Evolutionary conservation across 2,113 vertebrate genomes (phyloP).

Genomic region (Uria lomvia): DNA sequence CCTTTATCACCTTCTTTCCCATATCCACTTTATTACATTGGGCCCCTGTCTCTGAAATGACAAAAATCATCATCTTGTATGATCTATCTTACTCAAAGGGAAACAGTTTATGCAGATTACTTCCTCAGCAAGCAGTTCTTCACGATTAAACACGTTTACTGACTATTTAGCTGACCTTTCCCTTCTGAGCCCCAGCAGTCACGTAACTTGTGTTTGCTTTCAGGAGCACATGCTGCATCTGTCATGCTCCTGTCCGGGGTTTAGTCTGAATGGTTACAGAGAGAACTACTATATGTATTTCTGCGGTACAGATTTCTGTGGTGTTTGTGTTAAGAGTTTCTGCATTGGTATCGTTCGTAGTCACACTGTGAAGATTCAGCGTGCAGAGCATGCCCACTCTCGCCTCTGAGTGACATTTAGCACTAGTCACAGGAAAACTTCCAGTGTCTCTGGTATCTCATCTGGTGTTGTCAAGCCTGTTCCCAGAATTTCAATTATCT

Average conservation of each 20-base stretch:
- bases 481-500: neutral
- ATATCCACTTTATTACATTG: neutral
- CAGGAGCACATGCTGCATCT: neutral
- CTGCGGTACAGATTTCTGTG: neutral
- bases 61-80: neutral
- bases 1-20: neutral
- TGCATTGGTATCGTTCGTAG: rapidly evolving
- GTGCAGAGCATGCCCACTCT: neutral
- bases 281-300: neutral
- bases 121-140: neutral
- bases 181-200: neutral
- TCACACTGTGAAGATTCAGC: neutral
- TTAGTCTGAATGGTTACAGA: neutral
- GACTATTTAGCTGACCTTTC: neutral
- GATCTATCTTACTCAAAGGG: neutral
- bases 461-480: neutral
- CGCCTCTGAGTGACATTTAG: neutral
- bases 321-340: neutral
- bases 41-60: neutral
- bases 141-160: neutral
- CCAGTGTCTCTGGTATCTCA: neutral
- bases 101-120: neutral
- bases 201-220: neutral
- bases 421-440: neutral
- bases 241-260: neutral